Base-by-base conservation (phyloP, 2,113 vertebrate species). In the Petrocephalus microphthalmus region DNA sequence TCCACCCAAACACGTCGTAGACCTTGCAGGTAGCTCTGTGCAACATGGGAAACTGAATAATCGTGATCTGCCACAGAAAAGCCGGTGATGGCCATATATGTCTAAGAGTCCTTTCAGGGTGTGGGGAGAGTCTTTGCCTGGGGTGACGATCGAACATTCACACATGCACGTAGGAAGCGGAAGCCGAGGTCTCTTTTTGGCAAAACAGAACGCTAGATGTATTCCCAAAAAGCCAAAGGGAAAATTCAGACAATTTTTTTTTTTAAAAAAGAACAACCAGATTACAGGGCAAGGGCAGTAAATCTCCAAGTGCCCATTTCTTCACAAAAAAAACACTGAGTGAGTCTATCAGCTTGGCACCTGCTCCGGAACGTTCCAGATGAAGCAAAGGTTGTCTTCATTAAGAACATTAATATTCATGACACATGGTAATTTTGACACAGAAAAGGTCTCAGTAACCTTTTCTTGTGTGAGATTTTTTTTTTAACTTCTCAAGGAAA, bases 381-480 rank as follows among this genome's bases (percentile, higher is more conserved):
- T 97, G 97, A 97, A 98, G 96, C 97, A 97, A 98, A 98, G 97
- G 97, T 96, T 98, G 98, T 99, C 98, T 99, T 99, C 97, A 98
- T 98, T 98, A 98, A 97, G 96, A 96, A 95, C 97, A 98, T 99
- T 98, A 99, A 99, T 99, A 99, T 99, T 98, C 98, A 99, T 99
- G 98, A 97, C 90, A 97, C 97, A 98, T 99, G 98, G 97, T 99
- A 98, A 99, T 98, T 98, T 97, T 98, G 98, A 99, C 98, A 98
- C 97, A 97, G 97, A 97, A 98, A 99, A 99, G 97, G 98, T 99
- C 97, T 98, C 97, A 95, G 97, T 99, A 99, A 99, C 98, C 97
- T 99, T 99, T 99, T 98, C 97, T 97, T 95, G 95, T 97, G 97
- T 97, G 95, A 96, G 96, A 97, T 98, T 97, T 98, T 98, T 98